phyloP scores from a whole-genome alignment of 1,140 invertebrate genomes.

The Euschistus heros region DNA sequence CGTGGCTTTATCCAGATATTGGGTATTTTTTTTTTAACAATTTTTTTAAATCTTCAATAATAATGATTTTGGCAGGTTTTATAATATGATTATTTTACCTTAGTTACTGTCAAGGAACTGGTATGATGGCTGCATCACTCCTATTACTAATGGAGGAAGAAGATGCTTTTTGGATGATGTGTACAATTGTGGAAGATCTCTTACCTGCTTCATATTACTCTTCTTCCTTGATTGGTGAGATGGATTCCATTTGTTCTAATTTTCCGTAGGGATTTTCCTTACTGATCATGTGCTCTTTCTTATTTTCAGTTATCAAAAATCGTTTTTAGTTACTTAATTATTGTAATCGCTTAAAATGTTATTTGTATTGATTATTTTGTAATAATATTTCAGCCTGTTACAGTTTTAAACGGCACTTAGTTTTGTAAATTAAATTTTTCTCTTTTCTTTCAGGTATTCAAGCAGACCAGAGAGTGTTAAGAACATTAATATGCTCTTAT shows the following conservation, averaged over 20 bases:
- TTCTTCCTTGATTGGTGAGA: conserved; percentile 74
- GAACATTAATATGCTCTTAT: conserved; percentile 80
- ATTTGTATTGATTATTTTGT: too few relatives aligned
- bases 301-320: too few relatives aligned
- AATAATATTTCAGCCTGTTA: too few relatives aligned
- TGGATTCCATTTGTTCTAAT: too few relatives aligned
- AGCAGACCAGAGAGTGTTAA: conserved; percentile 88
- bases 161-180: conserved; percentile 98
- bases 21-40: conserved; percentile 49
- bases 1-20: conserved; percentile 97
- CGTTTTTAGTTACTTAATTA: too few relatives aligned
- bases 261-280: too few relatives aligned
- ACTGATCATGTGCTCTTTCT: too few relatives aligned
- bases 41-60: not conserved
- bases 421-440: not conserved
- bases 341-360: too few relatives aligned
- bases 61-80: not conserved
- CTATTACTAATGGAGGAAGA: conserved; percentile 95
- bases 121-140: conserved; percentile 90
- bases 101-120: conserved; percentile 91
- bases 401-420: too few relatives aligned
- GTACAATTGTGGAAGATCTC: conserved; percentile 93
- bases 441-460: conserved; percentile 51
- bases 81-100: not conserved
- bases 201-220: conserved; percentile 96